A percentile compares a stretch with the other conserved stretches of the same genome.
These are phyloP conservation scores for Galeopterus variegatus DNA, from an alignment of 2,113 vertebrate species.

Conservation along the genomic window DNA sequence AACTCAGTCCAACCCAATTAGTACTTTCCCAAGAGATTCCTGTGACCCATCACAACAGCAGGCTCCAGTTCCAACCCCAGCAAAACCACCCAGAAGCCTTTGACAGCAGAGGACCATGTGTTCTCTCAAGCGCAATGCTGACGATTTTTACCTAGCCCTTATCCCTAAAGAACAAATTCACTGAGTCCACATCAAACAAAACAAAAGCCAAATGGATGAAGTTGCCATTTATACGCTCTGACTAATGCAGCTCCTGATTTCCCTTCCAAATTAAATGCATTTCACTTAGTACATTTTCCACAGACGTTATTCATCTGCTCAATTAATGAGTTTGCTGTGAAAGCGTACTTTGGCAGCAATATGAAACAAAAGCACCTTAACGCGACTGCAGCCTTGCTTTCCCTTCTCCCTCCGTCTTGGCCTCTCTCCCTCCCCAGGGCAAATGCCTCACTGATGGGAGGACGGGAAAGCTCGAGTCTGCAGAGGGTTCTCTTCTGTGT, in stretches of 20 bases:
- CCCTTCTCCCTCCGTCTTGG: slow-evolving; percentile 67
- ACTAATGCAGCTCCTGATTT: slow-evolving; percentile 82
- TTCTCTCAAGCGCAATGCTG: background rate
- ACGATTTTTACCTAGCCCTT: background rate
- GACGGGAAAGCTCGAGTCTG: slow-evolving; percentile 73
- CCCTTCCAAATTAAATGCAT: slow-evolving; percentile 85
- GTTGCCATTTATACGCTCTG: slow-evolving; percentile 71
- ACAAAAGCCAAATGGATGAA: slow-evolving; percentile 59
- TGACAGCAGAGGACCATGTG: background rate
- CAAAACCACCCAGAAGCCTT: slow-evolving; percentile 5
- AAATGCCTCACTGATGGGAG: slow-evolving; percentile 67
- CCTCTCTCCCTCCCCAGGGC: slow-evolving; percentile 83
- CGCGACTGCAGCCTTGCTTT: slow-evolving; percentile 65
- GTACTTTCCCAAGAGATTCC: background rate
- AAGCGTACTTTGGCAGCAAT: slow-evolving; percentile 87
- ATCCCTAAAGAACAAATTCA: slow-evolving; percentile 62
- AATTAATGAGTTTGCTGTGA: slow-evolving; percentile 90
- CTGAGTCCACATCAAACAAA: slow-evolving; percentile 58
- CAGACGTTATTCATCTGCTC: slow-evolving; percentile 90
- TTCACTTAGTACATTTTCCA: slow-evolving; percentile 90
- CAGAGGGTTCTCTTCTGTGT: slow-evolving; percentile 92
- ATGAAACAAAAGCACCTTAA: slow-evolving; percentile 89
- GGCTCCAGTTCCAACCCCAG: background rate
- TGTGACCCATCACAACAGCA: background rate
- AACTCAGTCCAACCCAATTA: slow-evolving; percentile 67